A percentile compares a stretch with the other conserved stretches of the same genome.
These are phyloP conservation scores for Lydus trimaculatus DNA, from an alignment of 2,888 invertebrate species.

Conservation along the genomic window DNA sequence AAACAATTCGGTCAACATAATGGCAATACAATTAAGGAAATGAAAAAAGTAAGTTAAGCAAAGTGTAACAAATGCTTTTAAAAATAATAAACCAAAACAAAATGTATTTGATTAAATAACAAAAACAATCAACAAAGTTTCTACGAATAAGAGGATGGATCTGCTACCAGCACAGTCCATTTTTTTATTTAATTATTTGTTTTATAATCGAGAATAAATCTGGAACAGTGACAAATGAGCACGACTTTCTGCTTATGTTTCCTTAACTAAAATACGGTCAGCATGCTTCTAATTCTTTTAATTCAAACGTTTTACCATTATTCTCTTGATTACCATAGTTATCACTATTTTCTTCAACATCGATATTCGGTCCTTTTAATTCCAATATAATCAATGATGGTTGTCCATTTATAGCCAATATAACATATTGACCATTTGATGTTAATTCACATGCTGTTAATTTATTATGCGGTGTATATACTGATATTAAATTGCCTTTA, in stretches of 20 bases:
- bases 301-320: conserved; percentile 67
- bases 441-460: conserved; percentile 81
- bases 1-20: not conserved
- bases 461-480: conserved; percentile 77
- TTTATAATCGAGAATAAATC: not conserved
- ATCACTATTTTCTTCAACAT: conserved; percentile 44
- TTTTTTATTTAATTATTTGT: conserved; percentile 9
- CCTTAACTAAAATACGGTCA: conserved; percentile 42
- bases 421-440: conserved; percentile 74
- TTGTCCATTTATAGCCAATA: conserved; percentile 73
- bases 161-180: conserved; percentile 48
- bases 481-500: conserved; percentile 78
- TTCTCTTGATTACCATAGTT: conserved; percentile 67
- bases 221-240: conserved; percentile 33
- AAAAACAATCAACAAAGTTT: not conserved
- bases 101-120: conserved; percentile 14
- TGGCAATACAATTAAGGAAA: not conserved
- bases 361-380: conserved; percentile 59
- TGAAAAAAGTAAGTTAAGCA: conserved; percentile 29
- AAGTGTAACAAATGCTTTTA: conserved; percentile 26
- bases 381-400: conserved; percentile 72
- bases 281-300: conserved; percentile 60
- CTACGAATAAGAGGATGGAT: conserved; percentile 32
- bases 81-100: conserved; percentile 12
- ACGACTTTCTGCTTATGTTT: conserved; percentile 19